These are phyloP conservation scores for Ptychochromis oligacanthus DNA, from an alignment of 2,113 vertebrate genomes.

Conservation along the genomic window DNA sequence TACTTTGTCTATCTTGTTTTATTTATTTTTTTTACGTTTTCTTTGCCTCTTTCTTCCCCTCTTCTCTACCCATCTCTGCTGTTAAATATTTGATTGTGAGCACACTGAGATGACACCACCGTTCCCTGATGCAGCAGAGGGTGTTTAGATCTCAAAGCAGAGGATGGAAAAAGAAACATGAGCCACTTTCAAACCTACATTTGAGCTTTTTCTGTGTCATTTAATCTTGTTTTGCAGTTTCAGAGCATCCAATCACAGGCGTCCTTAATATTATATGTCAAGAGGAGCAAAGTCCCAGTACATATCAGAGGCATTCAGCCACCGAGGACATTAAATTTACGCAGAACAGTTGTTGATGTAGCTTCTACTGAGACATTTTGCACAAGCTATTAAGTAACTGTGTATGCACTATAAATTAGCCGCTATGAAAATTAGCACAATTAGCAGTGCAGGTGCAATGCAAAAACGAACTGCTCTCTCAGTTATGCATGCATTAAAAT, in stretches of 20 bases:
- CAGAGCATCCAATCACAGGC: not conserved
- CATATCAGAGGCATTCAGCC: not conserved
- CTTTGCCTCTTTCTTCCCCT: not conserved
- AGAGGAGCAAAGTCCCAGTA: not conserved
- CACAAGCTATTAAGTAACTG: not conserved
- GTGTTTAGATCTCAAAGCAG: slow-evolving; percentile 44
- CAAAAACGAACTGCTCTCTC: not conserved
- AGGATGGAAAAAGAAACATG: slow-evolving; percentile 24
- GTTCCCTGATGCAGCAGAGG: slow-evolving; percentile 20
- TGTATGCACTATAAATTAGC: not conserved
- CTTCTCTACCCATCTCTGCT: slow-evolving; percentile 25
- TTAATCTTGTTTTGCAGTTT: not conserved
- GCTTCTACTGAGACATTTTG: not conserved
- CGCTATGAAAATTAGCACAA: not conserved
- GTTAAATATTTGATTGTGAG: slow-evolving; percentile 62
- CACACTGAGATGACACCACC: slow-evolving; percentile 38
- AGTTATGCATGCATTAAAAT: not conserved
- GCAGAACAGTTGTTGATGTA: not conserved
- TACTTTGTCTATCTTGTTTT: slow-evolving; percentile 4
- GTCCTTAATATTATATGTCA: not conserved
- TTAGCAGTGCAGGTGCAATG: slow-evolving; percentile 1
- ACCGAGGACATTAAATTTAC: not conserved
- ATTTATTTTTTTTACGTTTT: slow-evolving; percentile 12
- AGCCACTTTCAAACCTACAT: slow-evolving; percentile 33
- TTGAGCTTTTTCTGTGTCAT: slow-evolving; percentile 28